Base-by-base conservation (phyloP, 2,113 vertebrate species). In the Alouatta palliata region DNA sequence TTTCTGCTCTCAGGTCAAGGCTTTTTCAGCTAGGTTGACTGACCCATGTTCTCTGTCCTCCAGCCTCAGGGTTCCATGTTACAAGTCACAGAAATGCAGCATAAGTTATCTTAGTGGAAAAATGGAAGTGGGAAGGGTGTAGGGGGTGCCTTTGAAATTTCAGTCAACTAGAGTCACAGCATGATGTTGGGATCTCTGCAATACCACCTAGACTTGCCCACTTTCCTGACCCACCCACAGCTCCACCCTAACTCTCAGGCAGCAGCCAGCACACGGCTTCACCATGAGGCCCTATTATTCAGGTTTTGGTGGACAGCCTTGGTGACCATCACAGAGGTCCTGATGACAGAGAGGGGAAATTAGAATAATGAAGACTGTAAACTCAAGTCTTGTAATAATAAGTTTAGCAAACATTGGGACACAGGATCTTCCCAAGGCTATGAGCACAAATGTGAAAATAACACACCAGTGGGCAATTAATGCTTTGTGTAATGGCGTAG, bases 121-220 rank as follows among this genome's bases (percentile, higher is more conserved):
- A 17, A 30, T 0, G n/a, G 19, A 10, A 7, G 54, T 43, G 40
- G 43, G 27, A 17, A 17, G 43, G 40, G 23, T 14, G 9, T 12
- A 6, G 19, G 52, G 37, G 27, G 49, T 40, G 0, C 14, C 0
- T 20, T 32, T 43, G 35, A 5, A 27, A 14, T 19, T 37, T 45
- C 40, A 58, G 19, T 0, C 7, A 3, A 9, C 7, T 5, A 2
- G 2, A 9, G n/a, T 23, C 32, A 0, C 14, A 25, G 56, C 5
- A 1, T 4, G 9, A 27, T 1, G 3, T 3, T 2, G 11, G 40
- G 0, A 30, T 10, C 30, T 37, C 27, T 2, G 5, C 4, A 3
- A n/a, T 4, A 10, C 0, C 32, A 3, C 2, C 8, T 17, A 23
- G 40, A 8, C 19, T 0, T 12, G 37, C 2, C 37, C 61, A 43